Base-by-base conservation (phyloP, 2,888 invertebrate species). In the Flabesymbios commensalis region DNA sequence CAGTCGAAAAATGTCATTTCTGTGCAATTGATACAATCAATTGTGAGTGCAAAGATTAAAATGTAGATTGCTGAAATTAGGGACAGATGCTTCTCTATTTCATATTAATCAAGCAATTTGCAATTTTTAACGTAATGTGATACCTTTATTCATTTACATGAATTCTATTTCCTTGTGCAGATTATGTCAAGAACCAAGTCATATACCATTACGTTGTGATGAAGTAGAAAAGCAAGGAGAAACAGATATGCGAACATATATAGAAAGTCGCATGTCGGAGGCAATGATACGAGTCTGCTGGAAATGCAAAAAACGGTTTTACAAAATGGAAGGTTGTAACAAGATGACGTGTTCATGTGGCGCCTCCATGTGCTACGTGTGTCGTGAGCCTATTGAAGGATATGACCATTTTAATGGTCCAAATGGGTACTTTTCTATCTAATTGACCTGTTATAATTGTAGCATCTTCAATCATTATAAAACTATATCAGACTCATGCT, bases 191-290 rank as follows among this genome's bases (percentile, higher is more conserved):
- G 84, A 86, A 71, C 79, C 82, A 2, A 85, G 84, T 59, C 87
- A 87, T 74, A 74, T 87, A 7, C 88, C 87, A 26, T 66, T 79
- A 47, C 72, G 71, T 45, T 80, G 80, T 67, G 71, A 74, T 39
- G 79, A 79, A 59, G 72, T 79, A 14, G 80, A 80, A 61, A 77
- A 77, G 52, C 68, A 74, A 58, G 72, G 72, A n/a, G 78, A 76
- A 60, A 76, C 74, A 47, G 69, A 64, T 57, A 75, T 79, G 75
- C 69, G 80, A 31, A 75, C 78, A 1, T 85, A 80, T 69, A 82
- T 87, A 24, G 87, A 88, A 76, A 84, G 86, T 68, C 83, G 85
- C 73, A 86, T 80, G 65, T 72, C 79, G 1, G 78, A 80, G 58
- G 77, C 79, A 39, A 80, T 78, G 75, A 61, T 80, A 26, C 66